Evolutionary conservation across 2,797 vertebrate species (phyloP), one percentile per base, ranked within the genome.

Genomic region (Clarias pachynema): DNA sequence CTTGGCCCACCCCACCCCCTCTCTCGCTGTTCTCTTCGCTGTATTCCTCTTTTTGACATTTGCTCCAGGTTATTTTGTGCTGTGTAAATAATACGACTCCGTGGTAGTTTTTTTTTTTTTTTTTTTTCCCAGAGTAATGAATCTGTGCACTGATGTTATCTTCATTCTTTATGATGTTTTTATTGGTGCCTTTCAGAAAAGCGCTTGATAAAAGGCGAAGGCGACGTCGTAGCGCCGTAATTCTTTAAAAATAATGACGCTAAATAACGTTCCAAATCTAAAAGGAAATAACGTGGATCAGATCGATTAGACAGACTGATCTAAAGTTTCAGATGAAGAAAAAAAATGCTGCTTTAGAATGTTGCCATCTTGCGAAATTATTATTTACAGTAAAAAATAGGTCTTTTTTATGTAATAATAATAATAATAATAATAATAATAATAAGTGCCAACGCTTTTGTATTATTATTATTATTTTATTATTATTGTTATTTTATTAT

Each of bases 11-110:
- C 93, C 92, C 95, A 96, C 96, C 96, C 97, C 97, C 96, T 9
- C 10, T 68, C 59, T 20, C n/a, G 4, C 5, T 26, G n/a, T 20
- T 49, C n/a, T 68, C 20, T 20, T 31, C 4, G 14, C 63, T 18
- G 16, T 31, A 31, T 68, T 66, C 62, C 31, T 37, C 56, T 60
- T 95, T 97, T 97, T 95, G 93, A 98, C 97, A 97, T 97, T 97
- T 96, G 96, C 95, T 95, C 96, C 93, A 94, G 97, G 96, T 97
- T 97, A 99, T 98, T 99, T 97, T 97, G 74, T 31, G 29, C 7
- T 12, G 96, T 98, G 97, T 98, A 98, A 98, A 99, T 99, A 98
- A 98, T 96, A 96, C 97, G 31, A 9, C 70, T n/a, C 20, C n/a
- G 5, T n/a, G 15, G 1, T 49, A n/a, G 12, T 49, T 53, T 24